Conservation (phyloP, 2,113 vertebrate genomes). For the Pterophyllum scalare region DNA sequence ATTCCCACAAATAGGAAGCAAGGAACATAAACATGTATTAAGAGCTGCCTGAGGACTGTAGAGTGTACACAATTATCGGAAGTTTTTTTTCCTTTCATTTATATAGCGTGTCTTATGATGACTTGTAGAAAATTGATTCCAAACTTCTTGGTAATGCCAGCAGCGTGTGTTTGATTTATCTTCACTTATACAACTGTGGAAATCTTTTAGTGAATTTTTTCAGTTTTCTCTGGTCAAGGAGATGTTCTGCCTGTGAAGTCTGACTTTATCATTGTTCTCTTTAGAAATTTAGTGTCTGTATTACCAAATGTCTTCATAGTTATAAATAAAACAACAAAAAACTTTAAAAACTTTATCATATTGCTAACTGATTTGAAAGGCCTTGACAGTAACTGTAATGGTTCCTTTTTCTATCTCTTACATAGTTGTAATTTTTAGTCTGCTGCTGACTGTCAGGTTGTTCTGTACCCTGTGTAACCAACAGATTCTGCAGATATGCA, state of each 20-base stretch:
- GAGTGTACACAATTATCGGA: neutral
- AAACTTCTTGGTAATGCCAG: neutral
- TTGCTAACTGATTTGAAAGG: neutral
- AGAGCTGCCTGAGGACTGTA: neutral
- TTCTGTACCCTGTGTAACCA: neutral
- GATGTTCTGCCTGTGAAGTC: neutral
- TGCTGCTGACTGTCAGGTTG: neutral
- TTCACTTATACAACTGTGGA: neutral
- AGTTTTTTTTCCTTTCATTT: neutral
- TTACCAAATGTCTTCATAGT: neutral
- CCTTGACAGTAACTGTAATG: too few species aligned
- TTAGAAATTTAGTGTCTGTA: neutral
- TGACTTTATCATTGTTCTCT: neutral
- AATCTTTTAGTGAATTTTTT: neutral
- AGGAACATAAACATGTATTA: neutral
- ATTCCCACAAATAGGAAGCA: neutral
- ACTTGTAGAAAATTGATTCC: neutral
- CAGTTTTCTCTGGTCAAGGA: neutral
- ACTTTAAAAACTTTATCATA: neutral
- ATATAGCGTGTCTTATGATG: neutral
- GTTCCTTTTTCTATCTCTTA: neutral
- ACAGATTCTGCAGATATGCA: neutral
- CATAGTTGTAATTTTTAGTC: neutral
- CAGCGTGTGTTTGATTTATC: neutral
- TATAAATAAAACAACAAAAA: neutral